Base-by-base conservation (phyloP, 2,888 invertebrate genomes). In the Caenorhabditis plicata region DNA sequence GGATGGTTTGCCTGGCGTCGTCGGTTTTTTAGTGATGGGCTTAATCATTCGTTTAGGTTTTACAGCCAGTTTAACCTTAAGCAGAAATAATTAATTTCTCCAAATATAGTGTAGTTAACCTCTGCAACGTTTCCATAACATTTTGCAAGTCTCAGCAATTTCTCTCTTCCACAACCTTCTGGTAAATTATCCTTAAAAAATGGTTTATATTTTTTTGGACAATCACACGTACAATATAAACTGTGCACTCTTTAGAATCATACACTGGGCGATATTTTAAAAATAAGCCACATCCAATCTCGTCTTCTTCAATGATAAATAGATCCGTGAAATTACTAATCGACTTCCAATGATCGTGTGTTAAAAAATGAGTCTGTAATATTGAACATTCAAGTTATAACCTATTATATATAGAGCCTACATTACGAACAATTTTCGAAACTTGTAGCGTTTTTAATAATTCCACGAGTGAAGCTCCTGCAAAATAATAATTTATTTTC, bases 181-280 rank as follows among this genome's bases (percentile, higher is more conserved):
- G 60, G 60, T 0, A 60, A 46, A 25, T 54, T 60, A 23, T 60
- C n/a, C n/a, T n/a, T n/a, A n/a, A n/a, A n/a, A n/a, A n/a, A n/a
- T n/a, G n/a, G n/a, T n/a, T n/a, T n/a, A n/a, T n/a, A n/a, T n/a
- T n/a, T n/a, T n/a, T n/a, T n/a, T n/a, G n/a, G n/a, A n/a, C n/a
- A n/a, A n/a, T n/a, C n/a, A n/a, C n/a, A n/a, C n/a, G n/a, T n/a
- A n/a, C 60, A 20, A 60, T 43, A 38, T 60, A 60, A 8, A 60
- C 50, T 13, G 60, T 60, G 4, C 51, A 50, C 2, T n/a, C 35
- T 15, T 50, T 27, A 15, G 33, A 36, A 13, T 60, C 36, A 22
- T 50, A 60, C 33, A 50, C 47, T 1, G 60, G 60, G 42, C 50
- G 43, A 19, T 39, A 50, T 19, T 60, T 60, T 13, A 60, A 3